These are phyloP conservation scores for Tortricodes alternella DNA, from an alignment of 2,888 invertebrate genomes.

Conservation along the genomic window DNA sequence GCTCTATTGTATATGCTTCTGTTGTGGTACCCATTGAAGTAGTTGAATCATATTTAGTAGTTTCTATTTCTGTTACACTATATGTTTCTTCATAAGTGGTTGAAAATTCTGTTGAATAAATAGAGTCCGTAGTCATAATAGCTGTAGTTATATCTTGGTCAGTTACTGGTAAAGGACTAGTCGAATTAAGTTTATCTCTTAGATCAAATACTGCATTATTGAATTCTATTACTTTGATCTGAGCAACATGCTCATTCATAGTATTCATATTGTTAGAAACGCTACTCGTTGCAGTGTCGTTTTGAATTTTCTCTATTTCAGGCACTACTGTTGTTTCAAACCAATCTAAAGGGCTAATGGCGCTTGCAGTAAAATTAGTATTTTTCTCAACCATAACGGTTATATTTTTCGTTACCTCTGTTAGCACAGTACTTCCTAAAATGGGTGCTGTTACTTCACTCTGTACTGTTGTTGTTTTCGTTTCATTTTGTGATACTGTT, in stretches of 20 bases:
- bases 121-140: neutral
- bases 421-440: neutral
- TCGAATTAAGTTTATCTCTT: neutral
- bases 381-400: neutral
- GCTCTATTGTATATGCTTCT: neutral
- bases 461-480: neutral
- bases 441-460: neutral
- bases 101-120: neutral
- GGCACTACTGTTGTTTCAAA: neutral
- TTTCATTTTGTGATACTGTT: neutral
- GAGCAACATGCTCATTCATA: too few species aligned
- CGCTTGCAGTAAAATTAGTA: too few species aligned
- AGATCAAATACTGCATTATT: neutral
- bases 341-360: neutral
- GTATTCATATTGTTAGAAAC: neutral
- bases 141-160: neutral
- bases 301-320: neutral
- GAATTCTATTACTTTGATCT: neutral
- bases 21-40: neutral
- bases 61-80: neutral
- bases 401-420: neutral
- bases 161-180: neutral
- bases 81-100: neutral
- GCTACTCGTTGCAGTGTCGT: neutral
- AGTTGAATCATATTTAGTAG: neutral